Evolutionary conservation across 2,797 vertebrate species (phyloP), one percentile per base, ranked within the genome.

Genomic region (Manis javanica): DNA sequence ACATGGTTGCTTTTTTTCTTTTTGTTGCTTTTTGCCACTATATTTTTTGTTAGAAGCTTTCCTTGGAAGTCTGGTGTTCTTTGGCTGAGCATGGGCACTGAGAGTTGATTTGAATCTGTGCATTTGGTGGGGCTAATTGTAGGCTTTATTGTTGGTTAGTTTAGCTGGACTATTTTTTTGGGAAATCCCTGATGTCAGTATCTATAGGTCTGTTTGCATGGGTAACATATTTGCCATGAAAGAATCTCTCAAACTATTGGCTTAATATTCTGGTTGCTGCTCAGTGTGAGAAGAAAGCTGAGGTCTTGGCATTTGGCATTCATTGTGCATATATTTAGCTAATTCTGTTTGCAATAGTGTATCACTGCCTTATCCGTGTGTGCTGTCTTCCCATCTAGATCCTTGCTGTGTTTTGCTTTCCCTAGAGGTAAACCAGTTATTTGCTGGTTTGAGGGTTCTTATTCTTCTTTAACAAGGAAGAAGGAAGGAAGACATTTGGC

Each of bases 21-120:
- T 91, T 85, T 78, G 19, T 53, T 94, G 55, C 34, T 72, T 90
- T 97, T 66, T 29, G 16, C 64, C 31, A 42, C 13, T 81, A 3
- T 85, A 29, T 96, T 86, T 81, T 49, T 71, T 75, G 23, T 29
- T 84, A 51, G 85, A 94, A 87, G 49, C 18, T 87, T 90, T 96
- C 4, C 23, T 92, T 10, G 24, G 49, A 83, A 51, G 42, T 72
- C 31, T 66, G 42, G 42, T 86, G 79, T 53, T 79, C 23, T 29
- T 71, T 74, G 57, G 21, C 34, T 24, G 5, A 77, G 69, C 11
- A 34, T 21, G 75, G 12, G 31, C 55, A 26, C 81, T 39, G 34
- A 93, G n/a, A 69, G 34, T 77, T 61, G n/a, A 72, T 87, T 68
- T 61, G 69, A 61, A 49, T 66, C 34, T 84, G 26, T 81, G 72